These are phyloP conservation scores for Gambusia holbrooki DNA, from an alignment of 2,113 vertebrate species.

Conservation along the genomic window DNA sequence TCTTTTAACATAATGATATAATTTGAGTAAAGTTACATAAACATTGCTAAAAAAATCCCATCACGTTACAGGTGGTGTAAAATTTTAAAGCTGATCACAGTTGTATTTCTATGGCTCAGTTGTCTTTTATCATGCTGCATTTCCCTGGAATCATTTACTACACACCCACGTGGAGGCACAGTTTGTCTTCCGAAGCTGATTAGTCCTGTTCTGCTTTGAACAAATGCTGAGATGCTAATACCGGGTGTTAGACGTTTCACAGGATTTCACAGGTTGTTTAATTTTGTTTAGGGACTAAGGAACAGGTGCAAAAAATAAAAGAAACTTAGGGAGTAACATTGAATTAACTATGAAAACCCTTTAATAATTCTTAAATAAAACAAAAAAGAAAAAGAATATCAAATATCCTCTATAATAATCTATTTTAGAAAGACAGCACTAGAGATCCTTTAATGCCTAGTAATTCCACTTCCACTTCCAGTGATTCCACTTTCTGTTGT, in stretches of 20 bases:
- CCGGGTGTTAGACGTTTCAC: too few relatives aligned
- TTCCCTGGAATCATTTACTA: neutral
- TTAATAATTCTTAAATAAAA: neutral
- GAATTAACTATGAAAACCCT: neutral
- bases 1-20: neutral
- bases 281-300: neutral
- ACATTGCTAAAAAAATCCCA: neutral
- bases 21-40: neutral
- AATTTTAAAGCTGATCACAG: neutral
- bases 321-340: neutral
- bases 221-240: neutral
- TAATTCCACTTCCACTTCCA: too few relatives aligned
- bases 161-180: neutral
- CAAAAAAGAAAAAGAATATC: neutral
- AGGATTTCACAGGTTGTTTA: neutral
- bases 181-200: neutral
- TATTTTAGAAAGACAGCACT: too few relatives aligned
- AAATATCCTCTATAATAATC: neutral
- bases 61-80: neutral
- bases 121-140: neutral
- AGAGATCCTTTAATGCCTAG: too few relatives aligned
- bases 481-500: too few relatives aligned
- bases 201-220: neutral
- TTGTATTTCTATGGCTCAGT: neutral
- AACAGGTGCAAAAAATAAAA: neutral